Conservation (phyloP, 2,797 vertebrate species). For the Falco naumanni region DNA sequence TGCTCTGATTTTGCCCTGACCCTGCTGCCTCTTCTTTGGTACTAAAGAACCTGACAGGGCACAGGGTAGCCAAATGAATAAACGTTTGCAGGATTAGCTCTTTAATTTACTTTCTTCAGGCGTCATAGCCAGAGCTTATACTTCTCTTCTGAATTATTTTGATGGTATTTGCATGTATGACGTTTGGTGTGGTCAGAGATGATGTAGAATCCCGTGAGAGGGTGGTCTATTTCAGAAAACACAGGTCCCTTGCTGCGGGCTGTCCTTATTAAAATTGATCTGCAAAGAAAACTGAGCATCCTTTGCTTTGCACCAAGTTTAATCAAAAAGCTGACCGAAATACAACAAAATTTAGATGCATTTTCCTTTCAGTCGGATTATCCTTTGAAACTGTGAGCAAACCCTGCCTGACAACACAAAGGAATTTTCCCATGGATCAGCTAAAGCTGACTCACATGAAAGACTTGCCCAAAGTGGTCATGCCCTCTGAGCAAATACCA, state of each 20-base stretch:
- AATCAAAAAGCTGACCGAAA: constrained; percentile 6
- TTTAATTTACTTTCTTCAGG: neutral
- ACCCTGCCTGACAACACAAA: constrained; percentile 82
- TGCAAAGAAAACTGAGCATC: neutral
- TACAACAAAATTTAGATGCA: constrained; percentile 42
- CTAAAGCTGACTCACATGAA: constrained; percentile 84
- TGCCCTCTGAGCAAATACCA: constrained; percentile 84
- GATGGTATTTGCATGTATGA: neutral
- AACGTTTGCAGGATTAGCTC: neutral
- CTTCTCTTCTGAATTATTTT: neutral
- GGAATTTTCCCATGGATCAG: constrained; percentile 84
- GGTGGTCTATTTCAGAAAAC: neutral
- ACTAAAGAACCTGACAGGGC: neutral
- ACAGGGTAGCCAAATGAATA: neutral
- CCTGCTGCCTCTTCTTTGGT: neutral
- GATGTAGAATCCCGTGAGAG: neutral
- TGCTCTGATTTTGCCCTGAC: neutral
- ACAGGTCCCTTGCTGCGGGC: neutral
- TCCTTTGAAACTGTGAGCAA: constrained; percentile 73
- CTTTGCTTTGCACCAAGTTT: constrained; percentile 8
- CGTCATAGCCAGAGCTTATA: neutral
- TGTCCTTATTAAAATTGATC: neutral
- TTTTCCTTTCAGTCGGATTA: constrained; percentile 63
- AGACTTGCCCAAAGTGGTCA: constrained; percentile 83
- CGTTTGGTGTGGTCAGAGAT: neutral